Base-by-base conservation (phyloP, 2,113 vertebrate species). In the Sebastes schlegelii region DNA sequence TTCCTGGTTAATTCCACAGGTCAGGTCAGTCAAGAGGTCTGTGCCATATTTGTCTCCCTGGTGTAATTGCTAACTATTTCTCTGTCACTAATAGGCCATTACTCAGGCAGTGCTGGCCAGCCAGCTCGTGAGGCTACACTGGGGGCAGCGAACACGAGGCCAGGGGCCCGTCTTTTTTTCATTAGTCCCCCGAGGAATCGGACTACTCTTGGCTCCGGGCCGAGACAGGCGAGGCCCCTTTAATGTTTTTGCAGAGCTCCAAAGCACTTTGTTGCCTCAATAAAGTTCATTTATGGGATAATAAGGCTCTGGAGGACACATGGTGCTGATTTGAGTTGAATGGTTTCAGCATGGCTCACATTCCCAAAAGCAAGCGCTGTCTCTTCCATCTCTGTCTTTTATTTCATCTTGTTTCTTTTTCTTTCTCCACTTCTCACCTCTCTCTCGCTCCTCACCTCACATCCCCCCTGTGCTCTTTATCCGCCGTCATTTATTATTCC, bases 221-320 rank as follows among this genome's bases (percentile, higher is more conserved):
- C 86, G 85, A 77, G 81, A 91, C 87, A 84, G 87, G 60, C 88
- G 23, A 86, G 83, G 90, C 86, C 89, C 74, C 92, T 75, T 91
- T 89, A 88, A 89, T 91, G 95, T 94, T 94, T 92, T 48, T 76
- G 94, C 89, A 91, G 94, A 93, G 80, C 88, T 94, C 91, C 58
- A 82, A 92, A 93, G 84, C 67, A 88, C 95, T 95, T 94, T 89
- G 88, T 95, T 93, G 92, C 94, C 90, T 95, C 93, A 96, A 96
- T 96, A 97, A 96, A 94, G 94, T 91, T 95, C 95, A 92, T 96
- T 97, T 96, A 92, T 93, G 93, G 96, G 87, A 95, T 83, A 94
- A 94, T 90, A 68, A 76, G 94, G 88, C 68, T 94, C 94, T 90
- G 73, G 77, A 95, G 94, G 90, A 91, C 97, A 96, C 94, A 93